Evolutionary conservation across 2,113 vertebrate genomes (phyloP).

Genomic region (Alexandromys fortis): DNA sequence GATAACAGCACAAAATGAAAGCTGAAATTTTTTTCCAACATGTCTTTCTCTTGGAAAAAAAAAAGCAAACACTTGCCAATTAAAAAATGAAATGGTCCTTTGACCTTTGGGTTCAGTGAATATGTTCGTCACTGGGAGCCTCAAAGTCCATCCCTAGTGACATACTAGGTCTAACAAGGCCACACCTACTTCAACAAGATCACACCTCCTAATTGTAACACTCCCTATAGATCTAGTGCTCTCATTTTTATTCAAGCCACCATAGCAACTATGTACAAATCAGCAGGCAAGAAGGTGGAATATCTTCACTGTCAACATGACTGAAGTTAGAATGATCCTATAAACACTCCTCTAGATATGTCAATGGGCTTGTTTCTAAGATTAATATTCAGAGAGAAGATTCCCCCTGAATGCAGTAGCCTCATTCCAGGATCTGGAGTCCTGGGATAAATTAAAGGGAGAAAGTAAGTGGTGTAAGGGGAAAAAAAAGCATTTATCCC

Average conservation of each 20-base stretch:
- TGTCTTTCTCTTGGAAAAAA: not conserved
- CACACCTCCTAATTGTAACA: not conserved
- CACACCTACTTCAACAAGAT: not conserved
- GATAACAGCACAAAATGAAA: not conserved
- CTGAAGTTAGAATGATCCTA: rapidly evolving
- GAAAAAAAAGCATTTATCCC: not conserved
- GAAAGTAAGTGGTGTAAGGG: too few relatives aligned
- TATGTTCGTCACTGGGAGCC: not conserved
- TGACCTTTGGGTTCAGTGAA: not conserved
- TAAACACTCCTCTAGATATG: not conserved
- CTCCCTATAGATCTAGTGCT: too few relatives aligned
- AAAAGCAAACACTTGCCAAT: not conserved
- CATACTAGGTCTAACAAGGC: not conserved
- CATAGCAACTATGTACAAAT: not conserved
- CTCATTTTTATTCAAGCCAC: not conserved
- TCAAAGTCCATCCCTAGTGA: not conserved
- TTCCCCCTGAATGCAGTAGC: not conserved
- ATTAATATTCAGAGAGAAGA: not conserved
- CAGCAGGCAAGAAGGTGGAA: not conserved
- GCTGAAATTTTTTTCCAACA: not conserved
- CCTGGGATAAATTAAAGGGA: not conserved
- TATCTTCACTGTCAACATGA: not conserved
- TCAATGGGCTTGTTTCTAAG: not conserved
- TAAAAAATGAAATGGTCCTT: not conserved
- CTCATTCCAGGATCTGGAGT: not conserved